Evolutionary conservation across 2,113 vertebrate species (phyloP).

Genomic region (Alexandromys fortis): DNA sequence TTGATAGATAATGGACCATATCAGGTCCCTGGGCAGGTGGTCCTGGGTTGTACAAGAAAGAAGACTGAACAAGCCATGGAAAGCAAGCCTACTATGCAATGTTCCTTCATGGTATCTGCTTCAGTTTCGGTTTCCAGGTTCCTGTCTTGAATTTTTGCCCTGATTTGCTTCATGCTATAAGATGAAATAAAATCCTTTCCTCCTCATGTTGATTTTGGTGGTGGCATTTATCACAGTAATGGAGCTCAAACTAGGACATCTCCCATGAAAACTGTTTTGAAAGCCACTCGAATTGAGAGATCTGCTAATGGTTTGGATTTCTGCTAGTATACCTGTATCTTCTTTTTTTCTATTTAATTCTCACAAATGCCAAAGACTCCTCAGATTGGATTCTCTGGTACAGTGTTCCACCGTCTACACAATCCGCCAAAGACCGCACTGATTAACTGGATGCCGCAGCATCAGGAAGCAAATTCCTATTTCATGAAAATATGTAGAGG

Average conservation of each 20-base stretch:
- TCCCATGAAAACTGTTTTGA: not conserved
- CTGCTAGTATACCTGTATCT: not conserved
- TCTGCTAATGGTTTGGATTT: not conserved
- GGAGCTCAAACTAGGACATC: not conserved
- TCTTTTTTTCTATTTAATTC: not conserved
- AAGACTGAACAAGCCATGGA: not conserved
- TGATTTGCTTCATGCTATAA: not conserved
- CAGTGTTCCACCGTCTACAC: not conserved
- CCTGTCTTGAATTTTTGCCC: not conserved
- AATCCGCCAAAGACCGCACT: not conserved
- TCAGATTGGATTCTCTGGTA: not conserved
- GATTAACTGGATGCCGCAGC: not conserved
- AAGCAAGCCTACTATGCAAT: not conserved
- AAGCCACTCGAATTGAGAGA: not conserved
- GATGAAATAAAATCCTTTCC: not conserved
- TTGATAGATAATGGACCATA: not conserved
- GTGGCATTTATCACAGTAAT: not conserved
- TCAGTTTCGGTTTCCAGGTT: not conserved
- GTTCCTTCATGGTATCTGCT: not conserved
- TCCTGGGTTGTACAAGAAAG: not conserved
- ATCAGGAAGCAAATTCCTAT: not conserved
- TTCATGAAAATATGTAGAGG: not conserved
- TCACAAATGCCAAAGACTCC: not conserved
- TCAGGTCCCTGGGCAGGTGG: not conserved
- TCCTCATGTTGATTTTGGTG: not conserved